Base-by-base conservation (phyloP, 2,888 invertebrate species). In the Zygothrica quintamaculata region DNA sequence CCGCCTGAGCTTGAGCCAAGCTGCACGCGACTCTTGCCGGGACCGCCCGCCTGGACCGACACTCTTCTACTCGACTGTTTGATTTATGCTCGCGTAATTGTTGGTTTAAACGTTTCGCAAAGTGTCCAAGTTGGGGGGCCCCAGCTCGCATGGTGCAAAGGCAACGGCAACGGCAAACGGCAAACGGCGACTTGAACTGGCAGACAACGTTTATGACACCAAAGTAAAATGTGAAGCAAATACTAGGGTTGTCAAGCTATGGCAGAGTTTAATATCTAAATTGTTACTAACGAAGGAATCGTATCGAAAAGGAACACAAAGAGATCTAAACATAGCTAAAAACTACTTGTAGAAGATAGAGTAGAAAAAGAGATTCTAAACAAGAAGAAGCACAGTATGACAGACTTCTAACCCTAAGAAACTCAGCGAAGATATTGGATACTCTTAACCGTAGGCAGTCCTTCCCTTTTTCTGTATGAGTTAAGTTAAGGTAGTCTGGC, bases 71-170 rank as follows among this genome's bases (percentile, higher is more conserved):
- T 89, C 89, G 88, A 87, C 88, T 79, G 80, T 91, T 90, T 90
- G 90, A 90, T 90, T 90, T 91, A 90, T 90, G 88, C 76, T 72
- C 87, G 77, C 88, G 90, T 90, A 91, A 90, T 90, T 90, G 90
- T 90, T 90, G 89, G 89, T 89, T 90, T 90, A 88, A 90, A 89
- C 88, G 88, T 84, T 90, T 88, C 75, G 82, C 79, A 74, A 87
- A 78, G 71, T 72, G 74, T 69, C 72, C 70, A 65, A 67, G 55
- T 65, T 43, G 61, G 58, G 52, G 57, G 46, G 29, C 18, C 56
- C 56, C 48, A 33, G 42, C 34, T n/a, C 29, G 26, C 13, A 16
- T 31, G n/a, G 6, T 18, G 29, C 13, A 18, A 16, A 15, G n/a
- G 15, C 12, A 43, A 18, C 18, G 37, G 31, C 6, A 12, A 18